Evolutionary conservation across 1,140 invertebrate species (phyloP).

Genomic region (Catajapyx aquilonaris): DNA sequence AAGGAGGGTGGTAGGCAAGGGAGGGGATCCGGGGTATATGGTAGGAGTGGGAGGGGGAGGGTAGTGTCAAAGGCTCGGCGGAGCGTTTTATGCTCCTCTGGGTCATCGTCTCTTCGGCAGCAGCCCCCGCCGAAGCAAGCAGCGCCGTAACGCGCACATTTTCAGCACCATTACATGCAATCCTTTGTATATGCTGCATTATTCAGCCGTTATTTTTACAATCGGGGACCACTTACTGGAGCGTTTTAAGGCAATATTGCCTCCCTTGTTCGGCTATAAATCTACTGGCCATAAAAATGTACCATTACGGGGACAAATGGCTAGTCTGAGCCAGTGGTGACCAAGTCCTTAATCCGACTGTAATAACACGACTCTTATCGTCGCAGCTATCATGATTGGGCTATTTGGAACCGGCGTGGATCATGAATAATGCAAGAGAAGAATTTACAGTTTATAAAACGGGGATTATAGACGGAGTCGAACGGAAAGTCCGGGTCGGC

Average conservation of each 20-base stretch:
- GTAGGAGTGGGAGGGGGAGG: no score
- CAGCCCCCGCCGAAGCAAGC: slow-evolving; percentile 1
- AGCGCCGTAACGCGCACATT: no score
- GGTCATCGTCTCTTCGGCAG: no score
- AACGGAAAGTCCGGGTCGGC: neutral
- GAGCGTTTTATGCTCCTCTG: no score
- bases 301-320: slow-evolving; percentile 7
- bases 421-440: slow-evolving; percentile 8
- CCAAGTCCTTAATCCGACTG: slow-evolving; percentile 5
- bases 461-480: slow-evolving; percentile 4
- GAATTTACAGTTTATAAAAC: slow-evolving; percentile 8
- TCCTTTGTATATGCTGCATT: slow-evolving; percentile 4
- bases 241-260: slow-evolving; percentile 8
- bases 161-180: neutral
- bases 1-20: no score
- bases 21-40: no score
- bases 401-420: neutral
- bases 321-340: slow-evolving; percentile 4
- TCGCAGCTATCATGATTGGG: slow-evolving; percentile 6
- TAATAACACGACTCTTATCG: slow-evolving; percentile 7
- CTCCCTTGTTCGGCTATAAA: slow-evolving; percentile 6
- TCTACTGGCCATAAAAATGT: slow-evolving; percentile 7
- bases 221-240: slow-evolving; percentile 8
- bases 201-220: slow-evolving; percentile 7
- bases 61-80: no score